Base-by-base conservation (phyloP, 2,888 invertebrate species). In the Eristalis arbustorum region DNA sequence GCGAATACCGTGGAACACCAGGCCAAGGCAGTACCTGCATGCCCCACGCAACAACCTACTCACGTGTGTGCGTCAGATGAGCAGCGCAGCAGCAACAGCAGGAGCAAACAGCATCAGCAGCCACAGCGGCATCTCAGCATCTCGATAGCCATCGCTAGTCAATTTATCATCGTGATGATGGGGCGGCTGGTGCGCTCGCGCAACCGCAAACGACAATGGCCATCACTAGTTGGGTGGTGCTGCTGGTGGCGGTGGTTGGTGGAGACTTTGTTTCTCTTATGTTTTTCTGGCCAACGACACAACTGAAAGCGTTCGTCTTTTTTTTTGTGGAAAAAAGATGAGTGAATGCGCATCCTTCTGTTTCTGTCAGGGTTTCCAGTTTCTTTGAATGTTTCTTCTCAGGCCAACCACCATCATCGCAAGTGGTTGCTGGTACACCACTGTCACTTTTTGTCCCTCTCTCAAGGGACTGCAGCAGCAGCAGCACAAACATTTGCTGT, bases 131-230 rank as follows among this genome's bases (percentile, higher is more conserved):
- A 88, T 88, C 78, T 74, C 77, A 79, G 42, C 77, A 74, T 84
- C 81, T 69, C 81, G 84, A 85, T 85, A 85, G 82, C 85, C 87
- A 89, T 89, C 89, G 88, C 87, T 84, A 89, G 89, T 89, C 88
- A 89, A 89, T 89, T 89, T 89, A 89, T 89, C 89, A 89, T 89
- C 89, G 88, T 89, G 88, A 87, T 83, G 88, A 87, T 77, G 84
- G 84, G 84, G 87, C 82, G 88, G 85, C 83, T 85, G 88, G 80
- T 84, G 84, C 78, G 79, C 78, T 87, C 72, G 76, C 81, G 77
- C 81, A 81, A 81, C 77, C 82, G 66, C 77, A 28, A 78, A 82
- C 77, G 85, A 82, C 82, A 84, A 81, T 84, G 84, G 76, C 72
- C 80, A 81, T 81, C 84, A 82, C 85, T 71, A 77, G 77, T 82